Base-by-base conservation (phyloP, 2,888 invertebrate genomes). In the Callinectes sapidus region DNA sequence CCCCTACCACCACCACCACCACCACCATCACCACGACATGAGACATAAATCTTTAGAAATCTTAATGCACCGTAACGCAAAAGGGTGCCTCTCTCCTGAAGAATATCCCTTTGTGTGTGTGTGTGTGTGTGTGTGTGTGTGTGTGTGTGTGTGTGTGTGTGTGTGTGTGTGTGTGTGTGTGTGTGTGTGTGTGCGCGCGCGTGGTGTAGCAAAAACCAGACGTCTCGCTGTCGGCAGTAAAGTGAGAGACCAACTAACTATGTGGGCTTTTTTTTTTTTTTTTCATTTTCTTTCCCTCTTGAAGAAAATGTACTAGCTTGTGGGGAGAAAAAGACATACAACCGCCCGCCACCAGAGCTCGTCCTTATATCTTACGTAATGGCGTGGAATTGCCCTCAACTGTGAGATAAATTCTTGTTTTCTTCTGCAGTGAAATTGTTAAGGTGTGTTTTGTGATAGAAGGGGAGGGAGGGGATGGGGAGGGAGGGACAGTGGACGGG, bases 91-190 rank as follows among this genome's bases (percentile, higher is more conserved):
- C 71, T 28, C 71, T 71, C 71, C 13, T 71, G 71, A 71, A 71
- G 71, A 71, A 71, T 71, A 71, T 10, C 28, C 71, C 71, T 28
- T 71, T 71, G 71, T 71, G 71, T 71, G 71, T 71, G 71, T 71
- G 71, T 71, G 66, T 71, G 66, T 71, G 66, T 71, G 66, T 71
- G 66, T 71, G 66, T 71, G 66, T 71, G 66, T 66, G 66, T 66
- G 66, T 66, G 66, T 66, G 66, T 66, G 66, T 66, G 66, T 66
- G 66, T 66, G 66, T 66, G n/a, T 71, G n/a, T 28, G 71, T 71
- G n/a, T 71, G n/a, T 28, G 71, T n/a, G 71, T 28, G 71, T 71
- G 66, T 66, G 66, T 66, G 66, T 66, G 66, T 66, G 66, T 66
- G 66, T 66, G 66, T 66, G n/a, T 71, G n/a, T 28, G 71, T 71